These are phyloP conservation scores for Chlorocebus sabaeus DNA, from an alignment of 2,113 vertebrate genomes.

Conservation along the genomic window DNA sequence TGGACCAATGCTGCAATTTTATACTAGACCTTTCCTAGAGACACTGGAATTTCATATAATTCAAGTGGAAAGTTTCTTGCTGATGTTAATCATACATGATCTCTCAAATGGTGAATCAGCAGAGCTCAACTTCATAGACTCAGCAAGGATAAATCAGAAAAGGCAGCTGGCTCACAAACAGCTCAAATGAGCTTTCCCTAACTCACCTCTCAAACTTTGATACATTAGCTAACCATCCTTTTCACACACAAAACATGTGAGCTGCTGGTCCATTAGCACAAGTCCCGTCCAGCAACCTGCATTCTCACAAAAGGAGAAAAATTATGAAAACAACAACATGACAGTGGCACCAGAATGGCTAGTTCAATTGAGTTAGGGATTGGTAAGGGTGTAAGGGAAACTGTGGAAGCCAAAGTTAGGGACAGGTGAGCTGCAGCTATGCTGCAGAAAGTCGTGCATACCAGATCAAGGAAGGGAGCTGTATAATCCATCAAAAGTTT, in stretches of 20 bases:
- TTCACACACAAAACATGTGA: not conserved
- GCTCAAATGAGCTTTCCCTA: not conserved
- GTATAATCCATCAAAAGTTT: not conserved
- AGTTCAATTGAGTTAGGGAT: not conserved
- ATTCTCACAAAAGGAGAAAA: not conserved
- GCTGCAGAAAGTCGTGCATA: not conserved
- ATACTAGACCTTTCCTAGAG: not conserved
- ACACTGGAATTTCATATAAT: not conserved
- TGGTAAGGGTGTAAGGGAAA: no score
- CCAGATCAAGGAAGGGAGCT: not conserved
- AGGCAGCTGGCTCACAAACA: not conserved
- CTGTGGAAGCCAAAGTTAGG: not conserved
- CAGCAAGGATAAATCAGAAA: not conserved
- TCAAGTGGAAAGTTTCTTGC: not conserved
- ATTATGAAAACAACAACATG: not conserved
- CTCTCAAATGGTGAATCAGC: not conserved
- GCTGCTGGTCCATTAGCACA: not conserved
- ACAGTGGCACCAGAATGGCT: not conserved
- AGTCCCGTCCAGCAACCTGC: fast-evolving
- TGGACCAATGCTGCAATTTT: not conserved
- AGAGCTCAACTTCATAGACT: not conserved
- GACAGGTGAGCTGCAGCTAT: not conserved
- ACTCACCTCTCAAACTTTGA: not conserved
- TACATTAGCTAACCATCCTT: not conserved
- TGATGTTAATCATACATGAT: not conserved